Base-by-base conservation (phyloP, 2,113 vertebrate genomes). In the Electrona antarctica region DNA sequence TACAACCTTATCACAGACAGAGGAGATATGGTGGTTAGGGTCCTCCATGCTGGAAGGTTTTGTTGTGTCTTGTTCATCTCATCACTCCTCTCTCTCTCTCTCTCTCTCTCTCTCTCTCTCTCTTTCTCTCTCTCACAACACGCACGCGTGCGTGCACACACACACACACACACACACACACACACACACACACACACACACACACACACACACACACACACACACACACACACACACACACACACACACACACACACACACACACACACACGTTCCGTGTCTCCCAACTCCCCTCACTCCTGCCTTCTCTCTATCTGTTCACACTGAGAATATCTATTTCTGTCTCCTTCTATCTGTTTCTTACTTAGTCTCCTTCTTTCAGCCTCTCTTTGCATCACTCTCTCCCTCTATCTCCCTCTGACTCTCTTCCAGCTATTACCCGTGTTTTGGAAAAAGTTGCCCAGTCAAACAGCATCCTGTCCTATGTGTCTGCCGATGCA, bases 21-120 rank as follows among this genome's bases (percentile, higher is more conserved):
- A 74, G 15, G 67, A 84, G 86, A 86, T 86, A 78, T 13, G 74
- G 67, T 64, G 68, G 74, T 81, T 79, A 60, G 76, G 72, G 77
- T 85, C 78, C 84, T 87, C 87, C 76, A 80, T 77, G 82, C 80
- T 80, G 75, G 64, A 79, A 77, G 71, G 50, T 85, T 83, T 76
- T 77, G 69, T 51, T 73, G 14, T 77, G 52, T 54, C 73, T 76
- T 62, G 15, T 33, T 77, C 52, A 71, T 80, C 67, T 68, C 50
- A 77, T 13, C 28, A 4, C 50, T 10, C 21, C 9, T 48, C 47
- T 11, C 46, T 15, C 1, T 8, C 41, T 10, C 11, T 55, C 66
- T 9, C 7, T 0, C 9, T 66, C 28, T 29, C 7, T 59, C 3
- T 72, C 8, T 51, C 41, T 59, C 11, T 28, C n/a, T 65, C 6